A percentile compares a stretch with the other conserved stretches of the same genome.
Conservation (phyloP, 2,888 invertebrate species). For the Anoncus sp. region DNA sequence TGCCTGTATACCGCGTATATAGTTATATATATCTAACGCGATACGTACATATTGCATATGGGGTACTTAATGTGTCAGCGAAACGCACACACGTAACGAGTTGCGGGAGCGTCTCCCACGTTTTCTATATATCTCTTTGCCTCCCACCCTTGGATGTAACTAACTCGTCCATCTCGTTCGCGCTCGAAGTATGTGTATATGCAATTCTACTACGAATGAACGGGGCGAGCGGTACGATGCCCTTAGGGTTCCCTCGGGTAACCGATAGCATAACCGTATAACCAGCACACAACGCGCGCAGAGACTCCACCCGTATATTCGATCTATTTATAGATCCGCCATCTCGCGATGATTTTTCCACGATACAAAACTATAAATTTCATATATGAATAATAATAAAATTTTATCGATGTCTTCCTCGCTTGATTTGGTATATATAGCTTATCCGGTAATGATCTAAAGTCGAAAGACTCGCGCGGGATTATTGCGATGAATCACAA, state of each 20-base stretch:
- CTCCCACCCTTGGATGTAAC: conserved; percentile 11
- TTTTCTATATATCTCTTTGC: conserved; percentile 30
- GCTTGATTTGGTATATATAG: conserved; percentile 21
- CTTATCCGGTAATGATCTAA: conserved; percentile 14
- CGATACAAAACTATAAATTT: conserved; percentile 39
- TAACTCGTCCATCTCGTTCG: conserved; percentile 59
- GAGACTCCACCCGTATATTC: conserved; percentile 22
- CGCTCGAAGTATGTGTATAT: conserved; percentile 19
- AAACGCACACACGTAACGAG: conserved; percentile 26
- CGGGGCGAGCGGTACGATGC: conserved; percentile 54
- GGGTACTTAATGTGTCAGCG: conserved; percentile 60
- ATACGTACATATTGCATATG: conserved; percentile 33
- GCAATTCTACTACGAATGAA: conserved; percentile 17
- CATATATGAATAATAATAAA: conserved; percentile 51
- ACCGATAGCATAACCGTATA: conserved; percentile 59
- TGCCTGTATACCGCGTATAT: conserved; percentile 8
- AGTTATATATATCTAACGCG: conserved; percentile 4
- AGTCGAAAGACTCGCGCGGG: too few species aligned
- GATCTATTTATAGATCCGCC: conserved; percentile 61
- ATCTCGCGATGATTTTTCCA: conserved; percentile 16
- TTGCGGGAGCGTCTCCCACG: conserved; percentile 30
- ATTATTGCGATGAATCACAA: too few species aligned
- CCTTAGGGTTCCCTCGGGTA: conserved; percentile 59
- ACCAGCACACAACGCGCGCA: conserved; percentile 17
- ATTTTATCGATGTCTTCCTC: conserved; percentile 53